Evolutionary conservation across 1,140 invertebrate genomes (phyloP).

Genomic region (Caenorhabditis tropicalis): DNA sequence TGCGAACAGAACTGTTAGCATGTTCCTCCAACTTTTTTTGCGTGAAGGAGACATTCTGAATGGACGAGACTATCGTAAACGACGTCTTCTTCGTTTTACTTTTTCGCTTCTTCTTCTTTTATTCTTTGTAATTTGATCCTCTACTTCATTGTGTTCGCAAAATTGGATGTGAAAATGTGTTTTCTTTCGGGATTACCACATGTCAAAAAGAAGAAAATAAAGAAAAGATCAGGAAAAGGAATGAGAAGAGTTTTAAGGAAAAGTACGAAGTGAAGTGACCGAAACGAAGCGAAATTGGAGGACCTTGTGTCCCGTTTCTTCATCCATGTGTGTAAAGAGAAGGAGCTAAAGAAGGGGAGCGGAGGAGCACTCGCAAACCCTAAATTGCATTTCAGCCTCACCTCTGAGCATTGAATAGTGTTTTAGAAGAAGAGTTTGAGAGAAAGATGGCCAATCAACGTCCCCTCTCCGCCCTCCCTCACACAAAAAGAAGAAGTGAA

Average conservation of each 20-base stretch:
- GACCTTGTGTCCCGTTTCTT: background rate
- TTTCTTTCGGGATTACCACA: background rate
- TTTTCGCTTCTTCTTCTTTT: background rate
- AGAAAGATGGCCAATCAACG: conserved; percentile 39
- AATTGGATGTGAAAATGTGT: background rate
- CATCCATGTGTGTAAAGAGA: conserved; percentile 34
- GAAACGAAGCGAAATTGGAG: conserved; percentile 38
- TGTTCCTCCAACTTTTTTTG: background rate
- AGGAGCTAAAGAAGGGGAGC: background rate
- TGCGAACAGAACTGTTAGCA: background rate
- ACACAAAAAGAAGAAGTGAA: background rate
- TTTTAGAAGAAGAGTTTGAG: background rate
- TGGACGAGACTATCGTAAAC: background rate
- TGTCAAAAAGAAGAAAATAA: background rate
- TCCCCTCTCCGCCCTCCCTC: background rate
- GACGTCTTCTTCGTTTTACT: background rate
- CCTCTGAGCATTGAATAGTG: background rate
- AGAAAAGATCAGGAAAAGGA: background rate
- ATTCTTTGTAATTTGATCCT: conserved; percentile 8
- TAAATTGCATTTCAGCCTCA: conserved; percentile 44
- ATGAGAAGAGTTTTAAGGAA: background rate
- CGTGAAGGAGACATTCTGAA: conserved; percentile 9
- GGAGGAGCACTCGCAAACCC: conserved; percentile 37
- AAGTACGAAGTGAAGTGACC: conserved; percentile 8
- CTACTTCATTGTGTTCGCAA: conserved; percentile 10